A percentile compares a stretch with the other conserved stretches of the same genome.
phyloP scores from a whole-genome alignment of 2,888 invertebrate genomes.

The Caenorhabditis sp. region DNA sequence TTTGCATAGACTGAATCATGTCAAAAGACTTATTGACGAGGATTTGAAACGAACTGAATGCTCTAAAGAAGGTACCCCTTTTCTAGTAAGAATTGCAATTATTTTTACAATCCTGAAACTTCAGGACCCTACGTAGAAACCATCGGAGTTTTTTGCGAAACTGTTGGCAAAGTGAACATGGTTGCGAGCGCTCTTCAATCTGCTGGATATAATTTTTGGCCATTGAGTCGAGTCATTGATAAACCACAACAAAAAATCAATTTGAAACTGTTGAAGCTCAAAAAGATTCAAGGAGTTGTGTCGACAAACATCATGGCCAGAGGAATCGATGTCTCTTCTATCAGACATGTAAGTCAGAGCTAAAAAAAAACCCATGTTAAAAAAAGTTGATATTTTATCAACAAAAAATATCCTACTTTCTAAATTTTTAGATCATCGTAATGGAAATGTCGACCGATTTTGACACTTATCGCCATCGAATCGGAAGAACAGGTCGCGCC shows the following conservation, averaged over 20 bases:
- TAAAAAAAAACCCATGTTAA: no score
- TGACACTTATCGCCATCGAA: conserved; percentile 26
- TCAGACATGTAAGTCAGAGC: conserved; percentile 34
- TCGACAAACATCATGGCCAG: conserved; percentile 36
- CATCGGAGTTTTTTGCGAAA: conserved; percentile 30
- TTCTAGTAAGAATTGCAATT: background rate
- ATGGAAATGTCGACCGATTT: conserved; percentile 33
- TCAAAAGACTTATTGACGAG: conserved; percentile 15
- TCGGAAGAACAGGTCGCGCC: conserved; percentile 35
- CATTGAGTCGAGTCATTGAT: conserved; percentile 7
- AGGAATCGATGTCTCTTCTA: conserved; percentile 30
- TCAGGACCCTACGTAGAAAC: conserved; percentile 25
- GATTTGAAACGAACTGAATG: conserved; percentile 17
- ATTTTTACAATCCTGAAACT: background rate
- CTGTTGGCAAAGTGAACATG: conserved; percentile 8
- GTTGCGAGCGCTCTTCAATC: conserved; percentile 14
- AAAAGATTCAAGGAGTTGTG: conserved; percentile 29
- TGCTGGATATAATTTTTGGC: conserved; percentile 26
- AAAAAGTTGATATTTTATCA: background rate
- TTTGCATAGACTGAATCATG: conserved; percentile 5
- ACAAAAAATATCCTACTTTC: background rate
- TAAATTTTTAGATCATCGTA: conserved; percentile 32
- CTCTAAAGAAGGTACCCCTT: conserved; percentile 12
- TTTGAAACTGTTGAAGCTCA: conserved; percentile 11
- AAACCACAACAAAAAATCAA: conserved; percentile 15